These are phyloP conservation scores for Eunapius fragilis DNA, from an alignment of 37 sponge, comb jelly and placozoan genomes.

Conservation along the genomic window DNA sequence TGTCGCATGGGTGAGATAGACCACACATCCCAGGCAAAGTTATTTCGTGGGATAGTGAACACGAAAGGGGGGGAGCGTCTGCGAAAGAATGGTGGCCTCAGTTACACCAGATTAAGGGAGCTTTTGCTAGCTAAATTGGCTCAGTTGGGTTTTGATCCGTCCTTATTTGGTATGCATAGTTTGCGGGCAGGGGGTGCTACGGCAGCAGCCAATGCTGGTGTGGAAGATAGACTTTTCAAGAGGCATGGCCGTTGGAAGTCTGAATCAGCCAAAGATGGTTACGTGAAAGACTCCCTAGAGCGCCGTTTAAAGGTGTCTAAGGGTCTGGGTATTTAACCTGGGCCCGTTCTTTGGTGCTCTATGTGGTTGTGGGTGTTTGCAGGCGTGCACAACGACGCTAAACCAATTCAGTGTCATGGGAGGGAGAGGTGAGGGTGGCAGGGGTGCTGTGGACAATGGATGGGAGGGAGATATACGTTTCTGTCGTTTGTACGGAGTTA, in stretches of 20 bases:
- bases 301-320: background rate
- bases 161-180: background rate
- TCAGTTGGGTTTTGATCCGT: background rate
- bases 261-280: slow-evolving; percentile 12
- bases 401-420: too few relatives aligned
- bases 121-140: background rate
- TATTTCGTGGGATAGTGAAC: background rate
- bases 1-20: background rate
- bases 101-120: slow-evolving; percentile 8
- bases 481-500: too few relatives aligned
- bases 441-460: too few relatives aligned
- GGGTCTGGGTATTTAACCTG: background rate
- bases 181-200: slow-evolving; percentile 8
- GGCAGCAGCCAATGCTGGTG: slow-evolving; percentile 9
- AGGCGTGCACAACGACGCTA: too few relatives aligned
- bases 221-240: slow-evolving; percentile 14
- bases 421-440: too few relatives aligned
- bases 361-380: too few relatives aligned
- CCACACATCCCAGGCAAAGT: background rate
- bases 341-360: too few relatives aligned
- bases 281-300: background rate
- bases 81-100: background rate
- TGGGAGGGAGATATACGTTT: too few relatives aligned
- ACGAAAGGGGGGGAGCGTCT: background rate
- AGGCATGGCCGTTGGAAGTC: slow-evolving; percentile 22